A percentile compares a stretch with the other conserved stretches of the same genome.
These are phyloP conservation scores for Malurus alboscapulatus DNA, from an alignment of 2,113 vertebrate species.

Conservation along the genomic window DNA sequence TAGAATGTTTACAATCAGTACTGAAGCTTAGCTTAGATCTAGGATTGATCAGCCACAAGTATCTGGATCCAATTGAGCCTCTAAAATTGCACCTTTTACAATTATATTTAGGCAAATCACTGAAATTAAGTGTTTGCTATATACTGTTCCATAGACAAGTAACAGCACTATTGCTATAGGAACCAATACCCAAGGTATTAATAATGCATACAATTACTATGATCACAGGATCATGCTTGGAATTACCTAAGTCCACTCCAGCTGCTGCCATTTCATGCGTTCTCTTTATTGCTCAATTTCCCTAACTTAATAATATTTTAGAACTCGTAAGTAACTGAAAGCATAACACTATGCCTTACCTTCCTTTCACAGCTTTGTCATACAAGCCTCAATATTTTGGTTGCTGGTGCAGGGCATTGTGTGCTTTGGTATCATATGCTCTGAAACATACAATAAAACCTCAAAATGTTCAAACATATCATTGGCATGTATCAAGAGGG, in stretches of 20 bases:
- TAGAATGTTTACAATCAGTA: background rate
- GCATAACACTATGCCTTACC: background rate
- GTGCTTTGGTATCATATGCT: background rate
- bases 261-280: background rate
- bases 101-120: background rate
- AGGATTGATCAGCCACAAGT: background rate
- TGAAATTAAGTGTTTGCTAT: background rate
- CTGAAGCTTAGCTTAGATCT: background rate
- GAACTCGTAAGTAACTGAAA: background rate
- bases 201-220: background rate
- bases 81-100: background rate
- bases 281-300: background rate
- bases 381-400: background rate
- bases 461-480: background rate
- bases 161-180: background rate
- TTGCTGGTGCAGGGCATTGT: background rate
- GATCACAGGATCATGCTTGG: background rate
- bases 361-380: background rate
- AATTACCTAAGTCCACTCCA: background rate
- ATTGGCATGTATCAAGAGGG: background rate
- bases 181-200: background rate
- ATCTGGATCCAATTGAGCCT: background rate
- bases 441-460: background rate
- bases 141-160: background rate
- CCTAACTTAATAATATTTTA: background rate